These are phyloP conservation scores for Anas platyrhynchos DNA, from an alignment of 2,113 vertebrate species.

Conservation along the genomic window DNA sequence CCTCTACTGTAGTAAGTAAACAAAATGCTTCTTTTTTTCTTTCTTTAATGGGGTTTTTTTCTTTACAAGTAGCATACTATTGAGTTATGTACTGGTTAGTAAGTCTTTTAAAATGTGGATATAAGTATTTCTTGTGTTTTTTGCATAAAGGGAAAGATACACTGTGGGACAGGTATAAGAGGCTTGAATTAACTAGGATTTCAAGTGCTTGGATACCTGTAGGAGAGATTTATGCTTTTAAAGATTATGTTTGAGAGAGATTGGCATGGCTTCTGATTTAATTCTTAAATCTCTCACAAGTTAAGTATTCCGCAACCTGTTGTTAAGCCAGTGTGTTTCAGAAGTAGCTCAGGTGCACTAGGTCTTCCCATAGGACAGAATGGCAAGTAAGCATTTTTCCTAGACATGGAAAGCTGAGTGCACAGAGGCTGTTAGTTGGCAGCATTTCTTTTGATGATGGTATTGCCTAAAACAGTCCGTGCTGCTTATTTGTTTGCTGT, in stretches of 20 bases:
- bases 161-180: neutral
- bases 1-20: slow-evolving; percentile 71
- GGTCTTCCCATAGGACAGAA: neutral
- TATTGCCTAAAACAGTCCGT: neutral
- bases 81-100: neutral
- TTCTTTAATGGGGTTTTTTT: neutral
- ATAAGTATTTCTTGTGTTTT: neutral
- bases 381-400: neutral
- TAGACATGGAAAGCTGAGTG: neutral
- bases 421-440: neutral
- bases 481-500: neutral
- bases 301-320: neutral
- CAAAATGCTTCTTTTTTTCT: neutral
- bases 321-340: neutral
- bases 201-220: neutral
- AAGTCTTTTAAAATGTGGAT: neutral
- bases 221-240: neutral
- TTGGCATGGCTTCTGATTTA: neutral
- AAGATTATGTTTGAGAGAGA: neutral
- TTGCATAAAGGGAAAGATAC: neutral
- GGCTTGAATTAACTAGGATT: neutral
- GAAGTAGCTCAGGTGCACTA: neutral
- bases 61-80: neutral
- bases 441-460: neutral
- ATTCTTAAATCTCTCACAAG: neutral